Conservation (phyloP, 2,797 vertebrate genomes). For the Chelon auratus region DNA sequence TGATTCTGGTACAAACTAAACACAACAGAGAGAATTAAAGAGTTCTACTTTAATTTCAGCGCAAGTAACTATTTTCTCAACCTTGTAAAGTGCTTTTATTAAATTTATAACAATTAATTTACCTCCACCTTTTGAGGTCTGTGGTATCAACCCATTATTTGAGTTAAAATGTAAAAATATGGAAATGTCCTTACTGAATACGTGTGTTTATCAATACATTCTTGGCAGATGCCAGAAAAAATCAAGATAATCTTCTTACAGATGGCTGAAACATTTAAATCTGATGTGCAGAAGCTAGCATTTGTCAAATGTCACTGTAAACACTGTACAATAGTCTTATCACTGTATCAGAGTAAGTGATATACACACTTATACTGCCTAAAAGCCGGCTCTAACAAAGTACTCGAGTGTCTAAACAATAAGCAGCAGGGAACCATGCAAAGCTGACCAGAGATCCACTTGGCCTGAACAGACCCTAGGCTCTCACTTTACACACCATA, state of each 20-base stretch:
- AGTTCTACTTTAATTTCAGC: neutral
- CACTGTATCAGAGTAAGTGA: neutral
- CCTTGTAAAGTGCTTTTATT: neutral
- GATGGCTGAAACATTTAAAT: neutral
- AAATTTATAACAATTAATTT: neutral
- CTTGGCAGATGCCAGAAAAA: neutral
- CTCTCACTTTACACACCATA: constrained; percentile 67
- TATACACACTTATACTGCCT: neutral
- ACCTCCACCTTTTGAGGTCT: neutral
- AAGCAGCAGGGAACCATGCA: constrained; percentile 50
- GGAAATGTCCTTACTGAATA: neutral
- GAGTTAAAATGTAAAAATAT: no score
- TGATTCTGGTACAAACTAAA: neutral
- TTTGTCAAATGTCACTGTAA: neutral
- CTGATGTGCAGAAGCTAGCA: neutral
- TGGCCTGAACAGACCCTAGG: constrained; percentile 59
- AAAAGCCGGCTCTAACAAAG: constrained; percentile 2
- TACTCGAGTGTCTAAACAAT: constrained; percentile 35
- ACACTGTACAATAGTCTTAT: neutral
- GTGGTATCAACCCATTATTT: neutral
- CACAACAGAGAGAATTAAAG: neutral
- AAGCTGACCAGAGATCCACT: constrained; percentile 64
- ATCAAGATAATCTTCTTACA: neutral
- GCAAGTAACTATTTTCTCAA: neutral
- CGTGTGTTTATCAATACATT: neutral